Base-by-base conservation (phyloP, 2,113 vertebrate species). In the Oryzias javanicus region DNA sequence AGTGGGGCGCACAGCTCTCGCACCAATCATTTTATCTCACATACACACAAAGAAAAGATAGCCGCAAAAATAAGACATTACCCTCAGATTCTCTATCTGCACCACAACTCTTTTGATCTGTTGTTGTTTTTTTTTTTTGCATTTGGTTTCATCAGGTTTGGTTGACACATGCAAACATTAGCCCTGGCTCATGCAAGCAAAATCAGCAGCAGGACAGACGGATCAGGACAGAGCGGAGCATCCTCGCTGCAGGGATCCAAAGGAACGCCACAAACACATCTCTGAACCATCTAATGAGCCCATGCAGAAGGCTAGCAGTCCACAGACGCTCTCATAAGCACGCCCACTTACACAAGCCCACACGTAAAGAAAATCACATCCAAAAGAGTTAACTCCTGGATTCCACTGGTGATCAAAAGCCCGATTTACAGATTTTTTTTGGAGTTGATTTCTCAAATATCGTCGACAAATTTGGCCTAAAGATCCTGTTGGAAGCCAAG, bases 141-240 rank as follows among this genome's bases (percentile, higher is more conserved):
- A 60, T 76, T 83, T 85, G 86, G 76, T 88, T 87, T 89, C 86
- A 84, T 86, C 79, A 83, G 88, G 81, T 89, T 88, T 86, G 86
- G 81, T 87, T 83, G 74, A 80, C 74, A 67, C 88, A 89, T 89
- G 88, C 88, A 87, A 60, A 84, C 78, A 68, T 82, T 79, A 78
- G 84, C 84, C 66, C 64, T 50, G 66, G 70, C 66, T 83, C 86
- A 89, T 86, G 84, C 88, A 80, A 81, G 81, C 70, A 8, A 35
- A 66, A 73, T 82, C 84, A 65, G 29, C 83, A 75, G 75, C 58
- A 35, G 66, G 69, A 80, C 78, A 68, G 79, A 81, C 77, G 60
- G 69, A 64, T 78, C 64, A 51, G 64, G 58, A 64, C 72, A 60
- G 55, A 79, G 72, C 69, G 72, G 70, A 84, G 75, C 76, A 15